These are phyloP conservation scores for Larimichthys crocea DNA, from an alignment of 2,113 vertebrate genomes.

Conservation along the genomic window DNA sequence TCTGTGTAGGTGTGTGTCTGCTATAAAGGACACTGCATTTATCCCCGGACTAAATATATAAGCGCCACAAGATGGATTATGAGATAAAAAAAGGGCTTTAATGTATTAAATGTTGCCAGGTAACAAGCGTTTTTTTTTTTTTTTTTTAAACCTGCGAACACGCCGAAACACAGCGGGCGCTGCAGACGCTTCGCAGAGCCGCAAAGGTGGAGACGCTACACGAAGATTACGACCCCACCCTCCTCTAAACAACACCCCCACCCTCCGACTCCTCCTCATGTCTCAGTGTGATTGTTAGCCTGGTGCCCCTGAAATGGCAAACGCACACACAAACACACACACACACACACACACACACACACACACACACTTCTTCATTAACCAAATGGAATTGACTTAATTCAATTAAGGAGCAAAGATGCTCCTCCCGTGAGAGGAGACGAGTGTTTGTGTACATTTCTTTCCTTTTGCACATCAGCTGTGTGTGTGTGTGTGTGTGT, in stretches of 20 bases:
- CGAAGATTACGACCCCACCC: slow-evolving; percentile 32
- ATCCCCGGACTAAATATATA: slow-evolving; percentile 69
- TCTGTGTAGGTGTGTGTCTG: slow-evolving; percentile 61
- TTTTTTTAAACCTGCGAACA: slow-evolving; percentile 41
- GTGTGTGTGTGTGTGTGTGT: slow-evolving; percentile 4
- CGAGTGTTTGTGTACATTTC: slow-evolving; percentile 45
- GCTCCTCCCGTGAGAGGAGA: slow-evolving; percentile 61
- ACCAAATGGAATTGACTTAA: slow-evolving; percentile 79
- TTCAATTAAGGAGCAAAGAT: slow-evolving; percentile 76
- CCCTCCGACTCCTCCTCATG: not conserved
- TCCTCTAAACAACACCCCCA: slow-evolving; percentile 19
- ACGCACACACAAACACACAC: not conserved
- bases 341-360: no score
- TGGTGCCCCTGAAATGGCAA: slow-evolving; percentile 58
- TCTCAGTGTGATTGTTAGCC: slow-evolving; percentile 72
- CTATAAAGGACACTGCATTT: slow-evolving; percentile 57
- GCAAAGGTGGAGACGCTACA: slow-evolving; percentile 45
- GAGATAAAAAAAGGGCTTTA: slow-evolving; percentile 44
- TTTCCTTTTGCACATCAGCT: slow-evolving; percentile 43
- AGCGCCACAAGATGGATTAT: slow-evolving; percentile 43
- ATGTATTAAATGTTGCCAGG: slow-evolving; percentile 74
- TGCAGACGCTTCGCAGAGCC: not conserved
- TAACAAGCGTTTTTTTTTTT: slow-evolving; percentile 45
- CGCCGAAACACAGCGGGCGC: not conserved
- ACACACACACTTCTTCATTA: slow-evolving; percentile 62